Percentiles rank a stretch among this genome's conserved stretches.
phyloP scores from a whole-genome alignment of 2,797 vertebrate genomes.

The Danio kyathit region DNA sequence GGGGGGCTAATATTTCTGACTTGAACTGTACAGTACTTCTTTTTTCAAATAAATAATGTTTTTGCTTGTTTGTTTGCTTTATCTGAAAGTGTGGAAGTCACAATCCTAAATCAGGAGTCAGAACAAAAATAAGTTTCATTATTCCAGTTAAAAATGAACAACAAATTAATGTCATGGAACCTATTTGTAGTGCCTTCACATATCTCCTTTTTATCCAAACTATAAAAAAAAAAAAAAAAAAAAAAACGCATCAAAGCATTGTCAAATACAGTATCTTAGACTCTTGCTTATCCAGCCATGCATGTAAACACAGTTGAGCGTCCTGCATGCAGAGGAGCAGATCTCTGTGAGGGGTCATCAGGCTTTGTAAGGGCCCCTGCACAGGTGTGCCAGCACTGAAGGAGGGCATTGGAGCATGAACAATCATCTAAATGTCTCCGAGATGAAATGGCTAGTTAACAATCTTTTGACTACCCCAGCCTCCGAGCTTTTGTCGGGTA shows the following conservation, averaged over 20 bases:
- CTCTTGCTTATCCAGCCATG: slow-evolving; percentile 45
- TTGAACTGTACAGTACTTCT: too few relatives aligned
- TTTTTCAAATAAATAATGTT: too few relatives aligned
- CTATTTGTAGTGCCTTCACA: neutral
- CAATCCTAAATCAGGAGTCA: too few relatives aligned
- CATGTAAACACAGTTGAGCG: slow-evolving; percentile 50
- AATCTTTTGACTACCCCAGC: slow-evolving; percentile 87
- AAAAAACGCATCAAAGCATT: neutral
- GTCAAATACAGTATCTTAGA: slow-evolving; percentile 20
- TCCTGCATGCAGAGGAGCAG: slow-evolving; percentile 34
- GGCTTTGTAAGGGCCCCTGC: slow-evolving; percentile 74
- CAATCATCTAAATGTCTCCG: slow-evolving; percentile 87
- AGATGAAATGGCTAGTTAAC: slow-evolving; percentile 88
- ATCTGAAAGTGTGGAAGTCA: too few relatives aligned
- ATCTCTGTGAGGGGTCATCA: slow-evolving; percentile 58
- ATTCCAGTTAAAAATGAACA: too few relatives aligned
- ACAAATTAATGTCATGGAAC: too few relatives aligned
- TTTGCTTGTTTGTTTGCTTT: too few relatives aligned
- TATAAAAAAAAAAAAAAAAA: too few relatives aligned
- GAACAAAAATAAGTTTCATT: too few relatives aligned
- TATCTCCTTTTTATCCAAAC: neutral
- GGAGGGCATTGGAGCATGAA: slow-evolving; percentile 79
- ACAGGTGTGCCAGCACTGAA: slow-evolving; percentile 82
- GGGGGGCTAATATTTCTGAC: too few relatives aligned
- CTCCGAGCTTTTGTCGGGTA: slow-evolving; percentile 82